Percentiles rank a stretch among this genome's conserved stretches.
phyloP scores from a whole-genome alignment of 2,888 invertebrate genomes.

The Drosophila antonietae region DNA sequence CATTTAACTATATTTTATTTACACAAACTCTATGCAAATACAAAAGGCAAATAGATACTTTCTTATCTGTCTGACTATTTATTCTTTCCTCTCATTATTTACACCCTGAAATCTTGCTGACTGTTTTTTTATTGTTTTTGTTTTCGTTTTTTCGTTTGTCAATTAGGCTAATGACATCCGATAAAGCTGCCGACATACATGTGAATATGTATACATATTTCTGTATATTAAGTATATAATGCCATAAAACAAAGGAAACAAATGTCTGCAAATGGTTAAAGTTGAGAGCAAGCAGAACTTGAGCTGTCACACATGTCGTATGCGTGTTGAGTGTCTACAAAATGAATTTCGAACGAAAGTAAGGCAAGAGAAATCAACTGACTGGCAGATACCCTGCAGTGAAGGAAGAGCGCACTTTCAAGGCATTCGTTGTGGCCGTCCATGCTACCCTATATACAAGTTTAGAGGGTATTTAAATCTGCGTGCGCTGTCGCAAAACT shows the following conservation, averaged over 20 bases:
- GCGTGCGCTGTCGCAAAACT: slow-evolving; percentile 31
- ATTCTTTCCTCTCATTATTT: slow-evolving; percentile 14
- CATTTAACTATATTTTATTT: neutral
- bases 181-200: slow-evolving; percentile 27
- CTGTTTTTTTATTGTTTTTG: no score
- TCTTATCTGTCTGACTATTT: slow-evolving; percentile 5
- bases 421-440: neutral
- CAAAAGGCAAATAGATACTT: slow-evolving; percentile 5
- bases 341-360: slow-evolving; percentile 14
- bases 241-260: slow-evolving; percentile 44
- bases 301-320: slow-evolving; percentile 57
- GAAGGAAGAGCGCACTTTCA: neutral
- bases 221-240: slow-evolving; percentile 11
- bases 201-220: neutral
- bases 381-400: neutral
- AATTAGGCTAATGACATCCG: slow-evolving; percentile 57
- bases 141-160: slow-evolving; percentile 21
- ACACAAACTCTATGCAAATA: neutral
- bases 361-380: neutral
- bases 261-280: slow-evolving; percentile 39
- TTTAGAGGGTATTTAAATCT: slow-evolving; percentile 18
- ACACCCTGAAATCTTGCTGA: slow-evolving; percentile 33
- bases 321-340: slow-evolving; percentile 46
- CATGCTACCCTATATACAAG: neutral
- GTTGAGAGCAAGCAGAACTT: slow-evolving; percentile 29